phyloP scores from a whole-genome alignment of 2,797 vertebrate genomes.

The Diglossa cyanea region DNA sequence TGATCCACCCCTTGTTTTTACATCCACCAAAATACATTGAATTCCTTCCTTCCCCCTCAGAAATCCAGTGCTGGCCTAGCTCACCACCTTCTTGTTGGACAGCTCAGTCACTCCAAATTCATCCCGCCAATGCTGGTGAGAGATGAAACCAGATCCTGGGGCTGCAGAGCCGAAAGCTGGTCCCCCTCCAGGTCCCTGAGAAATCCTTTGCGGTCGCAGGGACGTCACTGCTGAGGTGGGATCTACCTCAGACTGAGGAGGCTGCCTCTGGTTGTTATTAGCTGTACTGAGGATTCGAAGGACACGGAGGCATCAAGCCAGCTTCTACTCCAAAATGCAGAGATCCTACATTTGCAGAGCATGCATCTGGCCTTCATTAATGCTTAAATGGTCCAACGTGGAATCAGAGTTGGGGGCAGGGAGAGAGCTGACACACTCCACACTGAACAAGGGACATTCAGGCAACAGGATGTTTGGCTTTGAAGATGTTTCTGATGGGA shows the following conservation, averaged over 20 bases:
- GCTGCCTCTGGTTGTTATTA: slow-evolving; percentile 72
- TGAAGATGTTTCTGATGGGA: not conserved
- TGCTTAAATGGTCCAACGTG: slow-evolving; percentile 56
- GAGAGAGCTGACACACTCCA: not conserved
- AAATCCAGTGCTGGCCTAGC: slow-evolving; percentile 2
- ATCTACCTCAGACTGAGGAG: slow-evolving; percentile 48
- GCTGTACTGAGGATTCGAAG: slow-evolving; percentile 35
- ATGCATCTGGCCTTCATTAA: slow-evolving; percentile 74
- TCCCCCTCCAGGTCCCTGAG: not conserved
- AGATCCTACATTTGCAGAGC: slow-evolving; percentile 28
- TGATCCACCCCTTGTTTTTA: slow-evolving; percentile 26
- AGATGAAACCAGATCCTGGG: not conserved
- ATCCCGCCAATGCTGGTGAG: not conserved
- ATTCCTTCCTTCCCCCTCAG: slow-evolving; percentile 22
- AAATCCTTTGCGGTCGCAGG: not conserved
- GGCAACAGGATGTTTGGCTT: not conserved
- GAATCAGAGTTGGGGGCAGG: not conserved
- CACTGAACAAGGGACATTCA: not conserved
- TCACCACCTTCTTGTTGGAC: slow-evolving; percentile 9
- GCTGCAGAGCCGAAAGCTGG: not conserved
- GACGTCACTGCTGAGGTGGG: slow-evolving; percentile 47
- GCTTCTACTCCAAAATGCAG: slow-evolving; percentile 45
- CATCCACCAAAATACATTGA: not conserved
- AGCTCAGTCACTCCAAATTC: not conserved
- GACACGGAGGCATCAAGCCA: slow-evolving; percentile 55